Percentiles rank a stretch among this genome's conserved stretches.
phyloP scores from a whole-genome alignment of 2,888 invertebrate species.

The Allolobophora icterica region DNA sequence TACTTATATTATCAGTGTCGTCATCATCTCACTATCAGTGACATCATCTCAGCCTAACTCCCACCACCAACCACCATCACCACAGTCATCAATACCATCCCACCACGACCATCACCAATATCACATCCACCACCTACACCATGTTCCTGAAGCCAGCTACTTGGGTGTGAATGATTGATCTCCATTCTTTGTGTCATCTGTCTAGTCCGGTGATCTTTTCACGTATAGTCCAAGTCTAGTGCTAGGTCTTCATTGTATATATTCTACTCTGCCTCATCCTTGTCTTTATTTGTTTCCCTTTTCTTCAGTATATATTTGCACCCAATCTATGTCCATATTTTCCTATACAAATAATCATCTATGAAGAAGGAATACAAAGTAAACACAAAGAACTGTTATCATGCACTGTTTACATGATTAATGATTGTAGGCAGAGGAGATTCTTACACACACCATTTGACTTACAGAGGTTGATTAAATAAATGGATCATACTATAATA shows the following conservation, averaged over 20 bases:
- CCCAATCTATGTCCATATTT: background rate
- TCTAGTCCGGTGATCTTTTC: background rate
- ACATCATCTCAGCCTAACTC: background rate
- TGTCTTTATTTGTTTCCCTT: background rate
- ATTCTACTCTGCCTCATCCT: background rate
- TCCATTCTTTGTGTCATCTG: background rate
- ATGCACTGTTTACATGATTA: background rate
- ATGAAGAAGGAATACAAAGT: background rate
- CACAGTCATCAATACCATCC: background rate
- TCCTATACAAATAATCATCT: too few species aligned
- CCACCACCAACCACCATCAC: background rate
- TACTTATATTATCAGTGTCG: background rate
- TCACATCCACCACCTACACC: background rate
- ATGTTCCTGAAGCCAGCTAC: background rate
- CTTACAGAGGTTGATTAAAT: background rate
- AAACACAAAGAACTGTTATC: background rate
- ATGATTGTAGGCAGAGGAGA: background rate
- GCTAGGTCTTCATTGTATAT: background rate
- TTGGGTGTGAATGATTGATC: background rate
- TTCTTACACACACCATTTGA: background rate
- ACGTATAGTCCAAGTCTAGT: background rate
- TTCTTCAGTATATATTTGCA: slow-evolving; percentile 5
- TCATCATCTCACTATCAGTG: background rate
- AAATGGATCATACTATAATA: background rate
- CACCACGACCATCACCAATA: background rate